Evolutionary conservation across 2,113 vertebrate species (phyloP).

Genomic region (Pelecanus crispus): DNA sequence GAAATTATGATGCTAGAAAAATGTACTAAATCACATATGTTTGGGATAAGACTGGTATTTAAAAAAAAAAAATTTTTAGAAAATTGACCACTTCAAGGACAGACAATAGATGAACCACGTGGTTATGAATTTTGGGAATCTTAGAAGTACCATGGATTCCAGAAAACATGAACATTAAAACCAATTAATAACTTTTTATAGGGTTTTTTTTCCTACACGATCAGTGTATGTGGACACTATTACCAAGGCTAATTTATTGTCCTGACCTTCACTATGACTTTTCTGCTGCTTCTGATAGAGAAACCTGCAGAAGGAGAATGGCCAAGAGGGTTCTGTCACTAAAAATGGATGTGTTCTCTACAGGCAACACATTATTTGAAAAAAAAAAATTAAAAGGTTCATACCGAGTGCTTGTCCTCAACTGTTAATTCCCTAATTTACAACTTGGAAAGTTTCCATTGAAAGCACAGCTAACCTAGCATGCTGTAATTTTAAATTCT

Average conservation of each 20-base stretch:
- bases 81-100: not conserved
- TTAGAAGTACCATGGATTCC: not conserved
- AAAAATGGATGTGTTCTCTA: not conserved
- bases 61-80: not conserved
- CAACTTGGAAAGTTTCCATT: not conserved
- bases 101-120: not conserved
- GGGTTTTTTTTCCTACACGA: fast-evolving
- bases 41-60: not conserved
- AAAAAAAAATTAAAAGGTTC: not conserved
- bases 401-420: not conserved
- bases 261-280: not conserved
- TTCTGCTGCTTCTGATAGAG: not conserved
- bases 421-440: not conserved
- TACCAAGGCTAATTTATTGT: not conserved
- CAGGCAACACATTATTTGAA: not conserved
- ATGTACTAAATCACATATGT: not conserved
- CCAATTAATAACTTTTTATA: not conserved
- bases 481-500: not conserved
- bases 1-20: not conserved
- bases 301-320: not conserved
- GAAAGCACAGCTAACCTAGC: not conserved
- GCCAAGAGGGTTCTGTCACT: not conserved
- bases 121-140: not conserved
- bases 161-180: not conserved
- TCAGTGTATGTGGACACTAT: not conserved